Conservation (phyloP, 2,113 vertebrate genomes). For the Syngnathus typhle region DNA sequence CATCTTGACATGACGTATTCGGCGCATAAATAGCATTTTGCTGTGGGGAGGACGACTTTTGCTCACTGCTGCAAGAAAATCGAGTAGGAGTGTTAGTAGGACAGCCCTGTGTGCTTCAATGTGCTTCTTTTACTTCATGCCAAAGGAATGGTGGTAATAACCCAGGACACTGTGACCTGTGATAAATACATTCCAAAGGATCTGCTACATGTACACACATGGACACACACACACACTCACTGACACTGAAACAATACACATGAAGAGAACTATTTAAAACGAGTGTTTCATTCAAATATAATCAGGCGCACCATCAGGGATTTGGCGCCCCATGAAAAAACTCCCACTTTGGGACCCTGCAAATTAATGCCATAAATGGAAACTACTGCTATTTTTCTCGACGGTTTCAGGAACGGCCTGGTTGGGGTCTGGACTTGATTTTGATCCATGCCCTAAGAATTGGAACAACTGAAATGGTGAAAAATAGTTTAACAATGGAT, state of each 20-base stretch:
- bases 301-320: neutral
- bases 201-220: constrained; percentile 15
- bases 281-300: neutral
- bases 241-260: neutral
- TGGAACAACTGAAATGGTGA: too few relatives aligned
- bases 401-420: too few relatives aligned
- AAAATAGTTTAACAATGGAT: too few relatives aligned
- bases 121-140: constrained; percentile 36
- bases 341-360: neutral
- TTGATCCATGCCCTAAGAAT: too few relatives aligned
- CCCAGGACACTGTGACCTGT: constrained; percentile 45
- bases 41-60: constrained; percentile 30
- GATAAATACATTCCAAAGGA: constrained; percentile 31
- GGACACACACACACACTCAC: neutral
- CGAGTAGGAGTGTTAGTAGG: constrained; percentile 25
- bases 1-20: constrained; percentile 53
- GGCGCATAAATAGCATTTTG: constrained; percentile 47
- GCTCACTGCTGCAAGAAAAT: constrained; percentile 26
- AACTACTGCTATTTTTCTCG: neutral
- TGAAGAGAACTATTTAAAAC: neutral
- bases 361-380: neutral
- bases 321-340: neutral
- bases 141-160: constrained; percentile 45
- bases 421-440: too few relatives aligned
- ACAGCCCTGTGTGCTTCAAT: constrained; percentile 37